These are phyloP conservation scores for Oenanthe oenanthe DNA, from an alignment of 2,113 vertebrate species.

Conservation along the genomic window DNA sequence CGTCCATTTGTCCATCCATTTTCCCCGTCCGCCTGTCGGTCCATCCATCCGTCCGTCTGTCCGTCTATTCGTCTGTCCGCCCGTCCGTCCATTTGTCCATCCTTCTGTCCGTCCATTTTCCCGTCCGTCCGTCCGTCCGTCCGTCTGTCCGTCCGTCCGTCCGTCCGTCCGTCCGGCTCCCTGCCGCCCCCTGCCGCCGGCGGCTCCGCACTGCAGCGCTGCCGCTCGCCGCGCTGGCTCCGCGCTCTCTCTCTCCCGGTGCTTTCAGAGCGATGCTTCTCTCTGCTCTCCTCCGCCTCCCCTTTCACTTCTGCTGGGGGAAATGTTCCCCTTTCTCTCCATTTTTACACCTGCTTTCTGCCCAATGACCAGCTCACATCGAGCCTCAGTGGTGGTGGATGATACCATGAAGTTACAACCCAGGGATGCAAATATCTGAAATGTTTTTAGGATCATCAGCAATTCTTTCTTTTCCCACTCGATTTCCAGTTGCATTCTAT, in stretches of 20 bases:
- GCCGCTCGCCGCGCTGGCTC: background rate
- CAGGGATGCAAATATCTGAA: background rate
- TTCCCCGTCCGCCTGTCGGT: accelerated
- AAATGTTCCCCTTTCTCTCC: background rate
- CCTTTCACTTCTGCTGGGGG: background rate
- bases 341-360: background rate
- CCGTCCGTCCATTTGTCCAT: background rate
- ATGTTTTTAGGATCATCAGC: background rate
- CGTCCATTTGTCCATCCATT: too few relatives aligned
- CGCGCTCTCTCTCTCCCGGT: accelerated
- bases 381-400: background rate
- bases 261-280: background rate
- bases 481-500: background rate
- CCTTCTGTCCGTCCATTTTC: background rate
- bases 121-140: background rate
- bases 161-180: background rate
- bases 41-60: background rate
- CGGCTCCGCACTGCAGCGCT: background rate
- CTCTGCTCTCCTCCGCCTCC: background rate
- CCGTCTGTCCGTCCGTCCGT: background rate
- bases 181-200: conserved; percentile 62
- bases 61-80: background rate
- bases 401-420: background rate
- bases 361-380: accelerated
- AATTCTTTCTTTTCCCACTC: accelerated